Base-by-base conservation (phyloP, 2,888 invertebrate genomes). In the Furcula furcula region DNA sequence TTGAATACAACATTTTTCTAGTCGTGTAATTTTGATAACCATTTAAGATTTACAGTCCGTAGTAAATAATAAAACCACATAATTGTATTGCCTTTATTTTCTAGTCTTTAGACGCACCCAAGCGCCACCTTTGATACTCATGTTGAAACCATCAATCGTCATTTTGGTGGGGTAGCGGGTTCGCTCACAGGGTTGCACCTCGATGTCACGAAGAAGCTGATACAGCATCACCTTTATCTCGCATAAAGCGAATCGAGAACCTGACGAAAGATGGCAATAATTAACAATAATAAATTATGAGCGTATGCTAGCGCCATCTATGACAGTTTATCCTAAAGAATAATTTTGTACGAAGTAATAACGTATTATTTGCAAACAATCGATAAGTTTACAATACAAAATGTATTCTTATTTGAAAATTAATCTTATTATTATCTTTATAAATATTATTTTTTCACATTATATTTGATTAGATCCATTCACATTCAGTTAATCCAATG, bases 171-270 rank as follows among this genome's bases (percentile, higher is more conserved):
- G 69, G 0, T 65, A 49, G 23, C 45, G 31, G 1, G 77, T 81
- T 46, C 52, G 65, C 29, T 65, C 59, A 4, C 53, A 60, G 0
- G 77, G 74, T 6, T 49, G 53, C 19, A 84, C 30, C 43, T 74
- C 65, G 34, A 75, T 51, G 27, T 74, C 61, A 10, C 59, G 56
- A 1, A 84, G 39, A 1, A 80, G 40, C 40, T 75, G 67, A 46
- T 75, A 80, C 7, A 65, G 36, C 60, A 77, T 58, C 18, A 76
- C 65, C 30, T 83, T 82, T n/a, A 78, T 40, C 42, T 82, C 80
- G 16, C 74, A 73, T 1, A 83, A 54, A 1, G 81, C 80, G 40
- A 81, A 81, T 2, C 81, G 52, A 2, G 76, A 79, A 3, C 70
- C 79, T 81, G 53, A 0, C 14, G 10, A 15, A 15, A 27, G 4